Base-by-base conservation (phyloP, 2,113 vertebrate genomes). In the Malaclemys terrapin region DNA sequence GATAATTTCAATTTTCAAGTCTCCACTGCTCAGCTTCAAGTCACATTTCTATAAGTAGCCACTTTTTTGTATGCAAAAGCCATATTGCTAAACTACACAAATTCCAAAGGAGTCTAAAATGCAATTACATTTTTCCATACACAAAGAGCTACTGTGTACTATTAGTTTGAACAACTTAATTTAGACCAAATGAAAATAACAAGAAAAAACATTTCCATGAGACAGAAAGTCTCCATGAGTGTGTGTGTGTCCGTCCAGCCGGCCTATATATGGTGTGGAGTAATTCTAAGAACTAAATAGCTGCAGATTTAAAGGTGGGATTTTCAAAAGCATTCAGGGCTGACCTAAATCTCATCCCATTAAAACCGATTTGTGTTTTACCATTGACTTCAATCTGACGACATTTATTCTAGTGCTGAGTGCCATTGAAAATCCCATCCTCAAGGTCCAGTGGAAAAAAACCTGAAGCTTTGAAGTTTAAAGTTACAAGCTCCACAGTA, bases 331-430 rank as follows among this genome's bases (percentile, higher is more conserved):
- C 85, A 87, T 91, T 93, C 80, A 45, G 45, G 8, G 49, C 0
- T 92, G 94, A 95, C 97, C 94, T 57, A 42, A 5, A 2, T 2
- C 53, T 53, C 91, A 96, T 95, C 94, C 96, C 96, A 96, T 94
- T 95, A 96, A 96, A 90, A 96, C 65, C 17, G 4, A 72, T 72
- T 38, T 72, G 19, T 72, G 65, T 72, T 72, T 38, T 72, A 38
- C 16, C n/a, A 72, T 38, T 72, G n/a, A n/a, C 19, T 38, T 62
- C 91, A 31, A 1, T 0, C 27, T 75, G 91, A 92, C 86, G 95
- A 53, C 91, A 84, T 69, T 53, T 3, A 84, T 57, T 87, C 56
- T 82, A 47, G 0, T 3, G 80, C 22, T 2, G 38, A 89, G 85
- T 16, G 91, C 16, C 91, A 88, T 0, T 84, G 72, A 84, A 90